These are phyloP conservation scores for Halictus quadricinctus DNA, from an alignment of 2,888 invertebrate species.

Conservation along the genomic window DNA sequence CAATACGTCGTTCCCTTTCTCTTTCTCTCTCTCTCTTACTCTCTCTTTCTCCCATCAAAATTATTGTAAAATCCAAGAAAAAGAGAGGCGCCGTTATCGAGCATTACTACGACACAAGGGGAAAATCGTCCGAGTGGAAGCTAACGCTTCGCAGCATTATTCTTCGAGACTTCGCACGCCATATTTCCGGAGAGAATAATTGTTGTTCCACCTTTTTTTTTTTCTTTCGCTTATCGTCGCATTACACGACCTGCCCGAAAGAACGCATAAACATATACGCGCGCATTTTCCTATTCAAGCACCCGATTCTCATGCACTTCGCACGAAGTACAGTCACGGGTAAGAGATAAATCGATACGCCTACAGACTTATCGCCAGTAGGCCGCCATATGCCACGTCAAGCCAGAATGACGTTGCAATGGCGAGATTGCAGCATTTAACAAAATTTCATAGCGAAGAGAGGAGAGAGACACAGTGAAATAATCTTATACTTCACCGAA, in stretches of 20 bases:
- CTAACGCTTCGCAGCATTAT: conserved; percentile 35
- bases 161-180: conserved; percentile 18
- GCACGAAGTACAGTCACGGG: conserved; percentile 5
- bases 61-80: conserved; percentile 41
- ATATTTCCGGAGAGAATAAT: conserved; percentile 14
- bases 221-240: conserved; percentile 4
- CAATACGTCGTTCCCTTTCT: conserved; percentile 62
- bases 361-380: conserved; percentile 39
- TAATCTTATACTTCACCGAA: conserved; percentile 43
- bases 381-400: conserved; percentile 76
- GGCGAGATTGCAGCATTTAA: conserved; percentile 65
- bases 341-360: conserved; percentile 39
- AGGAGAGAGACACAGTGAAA: conserved; percentile 56
- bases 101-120: conserved; percentile 29
- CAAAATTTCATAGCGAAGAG: conserved; percentile 59
- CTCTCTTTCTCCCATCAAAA: conserved; percentile 29
- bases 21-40: conserved; percentile 58
- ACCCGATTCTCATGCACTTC: conserved; percentile 27
- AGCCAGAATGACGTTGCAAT: conserved; percentile 73
- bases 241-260: background rate
- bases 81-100: conserved; percentile 33
- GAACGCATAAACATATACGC: background rate
- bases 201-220: conserved; percentile 8
- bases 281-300: conserved; percentile 26
- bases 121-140: conserved; percentile 50